A percentile compares a stretch with the other conserved stretches of the same genome.
Evolutionary conservation across 53 echinoderm and acorn worm species (phyloP).

Genomic region (Mesocentrotus franciscanus): DNA sequence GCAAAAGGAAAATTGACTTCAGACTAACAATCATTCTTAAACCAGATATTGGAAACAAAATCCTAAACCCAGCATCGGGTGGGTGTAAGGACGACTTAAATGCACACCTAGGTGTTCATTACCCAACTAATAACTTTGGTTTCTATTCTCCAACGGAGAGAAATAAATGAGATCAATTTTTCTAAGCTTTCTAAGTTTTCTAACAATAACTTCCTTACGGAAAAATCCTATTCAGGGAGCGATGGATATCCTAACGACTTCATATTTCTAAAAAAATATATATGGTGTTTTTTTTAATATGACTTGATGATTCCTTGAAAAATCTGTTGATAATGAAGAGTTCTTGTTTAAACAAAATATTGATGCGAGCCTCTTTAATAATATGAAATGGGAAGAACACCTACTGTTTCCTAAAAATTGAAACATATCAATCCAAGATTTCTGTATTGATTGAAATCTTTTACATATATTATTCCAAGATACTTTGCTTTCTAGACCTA

Average conservation of each 20-base stretch:
- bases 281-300: neutral
- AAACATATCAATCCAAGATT: neutral
- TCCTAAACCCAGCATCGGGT: too few species aligned
- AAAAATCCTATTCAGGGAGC: neutral
- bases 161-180: too few species aligned
- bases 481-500: neutral
- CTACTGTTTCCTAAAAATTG: neutral
- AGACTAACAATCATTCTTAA: too few species aligned
- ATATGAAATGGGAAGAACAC: neutral
- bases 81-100: too few species aligned
- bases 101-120: too few species aligned
- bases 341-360: neutral
- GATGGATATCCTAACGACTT: too few species aligned
- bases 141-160: too few species aligned
- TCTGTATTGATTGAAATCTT: neutral
- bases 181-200: too few species aligned
- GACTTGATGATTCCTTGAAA: neutral
- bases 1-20: too few species aligned
- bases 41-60: too few species aligned
- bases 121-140: too few species aligned
- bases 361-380: neutral
- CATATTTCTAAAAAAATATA: too few species aligned
- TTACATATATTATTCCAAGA: neutral
- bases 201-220: neutral
- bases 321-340: neutral